Evolutionary conservation across 2,888 invertebrate genomes (phyloP), one percentile per base, ranked within the genome.

Genomic region (Megamerina dolium): DNA sequence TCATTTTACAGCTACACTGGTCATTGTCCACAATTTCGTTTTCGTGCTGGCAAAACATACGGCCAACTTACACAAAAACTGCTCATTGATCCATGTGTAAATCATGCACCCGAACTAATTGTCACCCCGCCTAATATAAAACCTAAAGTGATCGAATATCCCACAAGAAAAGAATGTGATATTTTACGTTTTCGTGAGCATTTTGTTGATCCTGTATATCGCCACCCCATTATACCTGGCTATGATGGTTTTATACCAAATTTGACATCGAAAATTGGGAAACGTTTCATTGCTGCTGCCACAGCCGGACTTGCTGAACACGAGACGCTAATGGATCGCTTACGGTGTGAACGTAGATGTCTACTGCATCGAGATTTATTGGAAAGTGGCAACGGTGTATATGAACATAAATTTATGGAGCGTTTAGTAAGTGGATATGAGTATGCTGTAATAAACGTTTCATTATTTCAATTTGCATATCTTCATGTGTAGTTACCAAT

Each of bases 1-100:
- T n/a, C n/a, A n/a, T n/a, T n/a, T n/a, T 18, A 1, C 60, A 87
- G 87, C 45, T 87, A 87, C 64, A 81, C 85, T 3, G 87, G 87
- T 29, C 83, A 83, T 59, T 84, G 83, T 58, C 85, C 86, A 1
- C 83, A 85, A 58, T 83, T 82, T 70, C 81, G 80, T 46, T 85
- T 80, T 62, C 77, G 83, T 17, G 77, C 82, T 48, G 87, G 86
- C 3, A 81, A 85, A 68, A 84, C 85, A 0, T 87, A 82, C 70
- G 87, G 85, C 40, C 80, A 78, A 5, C 76, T 81, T 32, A 83
- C 85, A 0, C 84, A 85, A 64, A 84, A 85, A 69, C 75, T 85
- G 37, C 74, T 86, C 1, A 66, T 85, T 55, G 86, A 87, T 66
- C 86, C 86, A 1, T 80, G 80, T 39, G 80, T 83, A 21, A 78